Percentiles rank a stretch among this genome's conserved stretches.
Conservation (phyloP, 2,113 vertebrate species). For the Cisticola juncidis region DNA sequence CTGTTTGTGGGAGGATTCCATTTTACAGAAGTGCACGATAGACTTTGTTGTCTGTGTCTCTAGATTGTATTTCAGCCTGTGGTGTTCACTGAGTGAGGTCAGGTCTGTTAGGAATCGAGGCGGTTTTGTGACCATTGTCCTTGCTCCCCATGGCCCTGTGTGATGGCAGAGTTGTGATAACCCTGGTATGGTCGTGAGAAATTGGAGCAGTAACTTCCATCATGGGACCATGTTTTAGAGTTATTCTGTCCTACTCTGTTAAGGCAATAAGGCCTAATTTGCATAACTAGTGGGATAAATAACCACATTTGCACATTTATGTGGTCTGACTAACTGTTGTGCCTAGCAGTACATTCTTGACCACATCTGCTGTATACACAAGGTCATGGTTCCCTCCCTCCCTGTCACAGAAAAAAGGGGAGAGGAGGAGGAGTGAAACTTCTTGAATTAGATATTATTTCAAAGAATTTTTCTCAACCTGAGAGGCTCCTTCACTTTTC, state of each 20-base stretch:
- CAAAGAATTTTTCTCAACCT: not conserved
- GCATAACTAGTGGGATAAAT: not conserved
- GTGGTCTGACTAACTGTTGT: not conserved
- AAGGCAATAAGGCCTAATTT: not conserved
- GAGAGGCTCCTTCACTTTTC: not conserved
- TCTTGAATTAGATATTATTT: not conserved
- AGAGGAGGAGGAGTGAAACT: not conserved
- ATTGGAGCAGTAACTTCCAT: not conserved
- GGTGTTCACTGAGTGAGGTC: not conserved
- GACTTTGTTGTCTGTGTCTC: not conserved
- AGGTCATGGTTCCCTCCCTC: not conserved
- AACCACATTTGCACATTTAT: not conserved
- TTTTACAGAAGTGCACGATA: not conserved
- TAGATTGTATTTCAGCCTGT: not conserved
- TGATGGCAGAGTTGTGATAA: not conserved
- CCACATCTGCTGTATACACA: not conserved
- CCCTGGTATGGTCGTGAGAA: not conserved
- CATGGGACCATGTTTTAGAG: not conserved
- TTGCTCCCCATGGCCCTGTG: not conserved
- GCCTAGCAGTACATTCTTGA: not conserved
- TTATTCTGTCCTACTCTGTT: not conserved
- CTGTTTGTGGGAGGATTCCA: not conserved
- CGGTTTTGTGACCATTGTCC: not conserved
- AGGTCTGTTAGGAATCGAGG: accelerated
- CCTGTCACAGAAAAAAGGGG: not conserved